Conservation (phyloP, 2,797 vertebrate genomes). For the Pantherophis vulpinus region DNA sequence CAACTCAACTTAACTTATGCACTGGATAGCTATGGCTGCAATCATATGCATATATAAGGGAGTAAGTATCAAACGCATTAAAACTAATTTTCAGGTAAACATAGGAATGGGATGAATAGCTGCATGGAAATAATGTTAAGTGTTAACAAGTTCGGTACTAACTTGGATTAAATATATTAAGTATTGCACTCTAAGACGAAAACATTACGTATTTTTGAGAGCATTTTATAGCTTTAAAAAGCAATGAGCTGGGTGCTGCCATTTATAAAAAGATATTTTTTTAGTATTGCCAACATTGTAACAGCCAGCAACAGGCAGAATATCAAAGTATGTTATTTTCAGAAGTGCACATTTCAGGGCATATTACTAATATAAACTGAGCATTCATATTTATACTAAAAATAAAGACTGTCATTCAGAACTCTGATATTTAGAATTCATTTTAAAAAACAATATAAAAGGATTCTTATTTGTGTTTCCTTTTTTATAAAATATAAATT, state of each 20-base stretch:
- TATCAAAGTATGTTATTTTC: slow-evolving; percentile 30
- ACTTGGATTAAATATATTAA: not conserved
- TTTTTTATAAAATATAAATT: not conserved
- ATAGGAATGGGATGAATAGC: not conserved
- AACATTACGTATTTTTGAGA: not conserved
- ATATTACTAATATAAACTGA: slow-evolving; percentile 20
- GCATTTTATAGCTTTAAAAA: slow-evolving; percentile 19
- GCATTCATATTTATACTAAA: not conserved
- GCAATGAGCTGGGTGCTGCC: not conserved
- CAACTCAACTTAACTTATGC: too few relatives aligned
- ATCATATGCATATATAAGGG: not conserved
- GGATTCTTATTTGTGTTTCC: not conserved
- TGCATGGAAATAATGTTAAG: not conserved
- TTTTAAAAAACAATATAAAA: not conserved
- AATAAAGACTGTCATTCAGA: not conserved
- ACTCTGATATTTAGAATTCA: not conserved
- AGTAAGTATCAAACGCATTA: not conserved
- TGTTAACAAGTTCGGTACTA: not conserved
- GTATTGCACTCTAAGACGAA: not conserved
- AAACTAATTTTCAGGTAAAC: not conserved
- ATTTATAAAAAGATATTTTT: not conserved
- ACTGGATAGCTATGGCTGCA: not conserved
- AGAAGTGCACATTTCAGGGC: slow-evolving; percentile 10
- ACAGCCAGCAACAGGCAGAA: not conserved
- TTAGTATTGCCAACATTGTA: not conserved